These are phyloP conservation scores for Wasmannia auropunctata DNA, from an alignment of 1,140 invertebrate genomes.

Conservation along the genomic window DNA sequence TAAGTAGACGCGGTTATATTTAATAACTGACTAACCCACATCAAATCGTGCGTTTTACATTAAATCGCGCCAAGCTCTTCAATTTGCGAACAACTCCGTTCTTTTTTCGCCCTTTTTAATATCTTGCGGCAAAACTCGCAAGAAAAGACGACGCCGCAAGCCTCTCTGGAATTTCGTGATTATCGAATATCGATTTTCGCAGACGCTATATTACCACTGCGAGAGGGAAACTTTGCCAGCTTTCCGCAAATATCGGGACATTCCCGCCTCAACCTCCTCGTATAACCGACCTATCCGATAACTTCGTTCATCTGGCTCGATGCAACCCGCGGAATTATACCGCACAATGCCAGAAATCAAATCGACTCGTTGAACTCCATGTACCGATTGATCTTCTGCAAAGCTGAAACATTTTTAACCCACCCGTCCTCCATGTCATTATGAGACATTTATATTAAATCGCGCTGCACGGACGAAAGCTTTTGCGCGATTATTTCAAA, in stretches of 20 bases:
- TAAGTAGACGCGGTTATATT: background rate
- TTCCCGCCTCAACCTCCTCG: slow-evolving; percentile 38
- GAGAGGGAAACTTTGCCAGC: slow-evolving; percentile 52
- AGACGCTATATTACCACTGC: slow-evolving; percentile 49
- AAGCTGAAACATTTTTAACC: slow-evolving; percentile 29
- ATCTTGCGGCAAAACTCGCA: slow-evolving; percentile 24
- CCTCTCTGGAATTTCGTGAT: slow-evolving; percentile 54
- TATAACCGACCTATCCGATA: slow-evolving; percentile 41
- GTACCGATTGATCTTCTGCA: slow-evolving; percentile 1
- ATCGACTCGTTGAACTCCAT: background rate
- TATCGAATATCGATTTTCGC: slow-evolving; percentile 62
- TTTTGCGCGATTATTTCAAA: slow-evolving; percentile 26
- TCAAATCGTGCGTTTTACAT: background rate
- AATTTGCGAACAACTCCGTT: background rate
- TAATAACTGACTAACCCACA: background rate
- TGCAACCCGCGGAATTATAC: slow-evolving; percentile 57
- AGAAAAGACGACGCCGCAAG: slow-evolving; percentile 34
- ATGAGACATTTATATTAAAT: slow-evolving; percentile 9
- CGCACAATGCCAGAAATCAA: slow-evolving; percentile 31
- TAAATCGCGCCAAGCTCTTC: background rate
- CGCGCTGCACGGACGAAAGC: background rate
- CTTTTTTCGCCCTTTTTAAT: slow-evolving; percentile 29
- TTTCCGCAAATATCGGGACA: slow-evolving; percentile 54
- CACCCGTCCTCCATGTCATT: background rate
- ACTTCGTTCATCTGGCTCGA: slow-evolving; percentile 52